Evolutionary conservation across 2,797 vertebrate species (phyloP).

Genomic region (Galagoides demidoff): DNA sequence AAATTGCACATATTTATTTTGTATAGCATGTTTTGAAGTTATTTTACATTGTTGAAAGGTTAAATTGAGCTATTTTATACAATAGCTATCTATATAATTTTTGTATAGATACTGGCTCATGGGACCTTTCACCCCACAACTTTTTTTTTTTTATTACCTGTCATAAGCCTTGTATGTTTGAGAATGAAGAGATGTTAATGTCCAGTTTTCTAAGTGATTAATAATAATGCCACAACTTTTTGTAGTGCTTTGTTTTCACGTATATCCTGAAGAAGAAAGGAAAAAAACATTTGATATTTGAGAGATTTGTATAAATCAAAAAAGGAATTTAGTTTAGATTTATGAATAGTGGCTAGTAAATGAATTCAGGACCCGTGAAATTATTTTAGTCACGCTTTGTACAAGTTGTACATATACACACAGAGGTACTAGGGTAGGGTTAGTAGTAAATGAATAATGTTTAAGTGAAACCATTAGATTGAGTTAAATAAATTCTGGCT

Average conservation of each 20-base stretch:
- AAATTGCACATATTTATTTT: background rate
- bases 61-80: background rate
- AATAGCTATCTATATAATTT: too few species aligned
- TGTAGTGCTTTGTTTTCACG: background rate
- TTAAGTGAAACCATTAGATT: background rate
- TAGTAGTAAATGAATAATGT: background rate
- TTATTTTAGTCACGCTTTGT: background rate
- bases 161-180: background rate
- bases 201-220: background rate
- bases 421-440: background rate
- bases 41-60: background rate
- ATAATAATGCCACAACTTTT: background rate
- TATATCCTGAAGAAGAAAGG: background rate
- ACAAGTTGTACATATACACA: background rate
- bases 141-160: background rate
- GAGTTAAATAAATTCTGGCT: background rate
- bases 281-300: background rate
- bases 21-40: background rate
- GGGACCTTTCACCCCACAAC: accelerated
- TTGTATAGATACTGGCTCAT: background rate
- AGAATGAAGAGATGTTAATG: background rate
- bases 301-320: background rate
- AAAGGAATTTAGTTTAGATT: background rate
- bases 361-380: background rate
- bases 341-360: background rate